These are phyloP conservation scores for Raphicerus campestris DNA, from an alignment of 2,113 vertebrate genomes.

Conservation along the genomic window DNA sequence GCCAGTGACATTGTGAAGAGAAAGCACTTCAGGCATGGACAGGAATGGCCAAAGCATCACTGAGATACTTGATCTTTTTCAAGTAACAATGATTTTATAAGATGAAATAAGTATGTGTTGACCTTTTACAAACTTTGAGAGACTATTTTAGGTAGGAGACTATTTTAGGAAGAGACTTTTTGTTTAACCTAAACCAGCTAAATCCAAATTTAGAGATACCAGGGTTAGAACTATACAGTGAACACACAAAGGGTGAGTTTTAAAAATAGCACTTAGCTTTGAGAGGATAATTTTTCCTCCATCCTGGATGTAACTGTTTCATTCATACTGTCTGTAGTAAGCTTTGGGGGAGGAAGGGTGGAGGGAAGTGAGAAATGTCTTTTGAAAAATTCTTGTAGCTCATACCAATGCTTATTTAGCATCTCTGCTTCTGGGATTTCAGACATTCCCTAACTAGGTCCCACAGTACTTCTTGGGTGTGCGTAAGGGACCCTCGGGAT, in stretches of 20 bases:
- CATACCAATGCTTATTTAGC: not conserved
- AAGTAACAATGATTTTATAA: not conserved
- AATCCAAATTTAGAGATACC: not conserved
- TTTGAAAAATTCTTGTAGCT: not conserved
- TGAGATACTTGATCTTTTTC: not conserved
- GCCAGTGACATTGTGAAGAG: not conserved
- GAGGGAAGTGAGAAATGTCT: not conserved
- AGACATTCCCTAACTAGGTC: not conserved
- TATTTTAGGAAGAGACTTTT: not conserved
- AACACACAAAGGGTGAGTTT: not conserved
- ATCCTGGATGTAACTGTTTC: not conserved
- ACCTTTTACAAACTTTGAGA: not conserved
- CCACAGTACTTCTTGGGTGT: not conserved
- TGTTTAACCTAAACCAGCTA: not conserved
- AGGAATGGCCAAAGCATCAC: not conserved
- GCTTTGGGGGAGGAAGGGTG: not conserved
- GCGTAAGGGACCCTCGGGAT: not conserved
- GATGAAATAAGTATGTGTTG: not conserved
- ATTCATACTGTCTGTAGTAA: not conserved
- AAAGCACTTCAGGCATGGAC: not conserved
- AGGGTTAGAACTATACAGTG: not conserved
- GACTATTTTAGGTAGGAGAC: not conserved
- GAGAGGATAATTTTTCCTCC: not conserved
- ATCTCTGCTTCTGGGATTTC: not conserved
- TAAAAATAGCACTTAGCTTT: slow-evolving; percentile 28